Conservation (phyloP, 2,113 vertebrate genomes). For the Chunga burmeisteri region DNA sequence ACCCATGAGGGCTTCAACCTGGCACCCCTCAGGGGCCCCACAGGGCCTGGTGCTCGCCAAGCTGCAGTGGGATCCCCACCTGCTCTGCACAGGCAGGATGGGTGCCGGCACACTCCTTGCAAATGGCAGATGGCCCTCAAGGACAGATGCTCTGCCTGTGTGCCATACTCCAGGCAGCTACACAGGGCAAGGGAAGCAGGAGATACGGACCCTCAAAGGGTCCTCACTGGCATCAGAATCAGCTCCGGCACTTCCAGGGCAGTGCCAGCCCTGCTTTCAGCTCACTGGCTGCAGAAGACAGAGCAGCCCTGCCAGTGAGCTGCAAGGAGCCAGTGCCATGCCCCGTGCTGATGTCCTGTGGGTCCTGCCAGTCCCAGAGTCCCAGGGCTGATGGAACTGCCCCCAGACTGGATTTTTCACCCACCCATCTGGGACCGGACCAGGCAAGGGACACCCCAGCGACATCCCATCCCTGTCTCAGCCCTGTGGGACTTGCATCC, state of each 20-base stretch:
- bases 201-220: background rate
- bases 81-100: rapidly evolving
- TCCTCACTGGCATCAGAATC: background rate
- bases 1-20: background rate
- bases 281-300: background rate
- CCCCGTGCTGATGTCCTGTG: rapidly evolving
- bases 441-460: background rate
- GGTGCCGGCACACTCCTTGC: too few species aligned
- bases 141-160: background rate
- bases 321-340: rapidly evolving
- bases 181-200: rapidly evolving
- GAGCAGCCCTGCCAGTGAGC: background rate
- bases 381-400: background rate
- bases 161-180: background rate
- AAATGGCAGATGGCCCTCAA: background rate
- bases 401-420: too few species aligned
- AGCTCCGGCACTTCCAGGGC: background rate
- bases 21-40: too few species aligned
- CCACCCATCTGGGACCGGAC: background rate
- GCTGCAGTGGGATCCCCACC: rapidly evolving
- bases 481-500: background rate
- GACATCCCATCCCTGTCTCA: background rate
- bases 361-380: background rate
- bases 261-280: rapidly evolving
- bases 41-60: background rate